Conservation (phyloP, 1,140 invertebrate genomes). For the Glomeris maerens region DNA sequence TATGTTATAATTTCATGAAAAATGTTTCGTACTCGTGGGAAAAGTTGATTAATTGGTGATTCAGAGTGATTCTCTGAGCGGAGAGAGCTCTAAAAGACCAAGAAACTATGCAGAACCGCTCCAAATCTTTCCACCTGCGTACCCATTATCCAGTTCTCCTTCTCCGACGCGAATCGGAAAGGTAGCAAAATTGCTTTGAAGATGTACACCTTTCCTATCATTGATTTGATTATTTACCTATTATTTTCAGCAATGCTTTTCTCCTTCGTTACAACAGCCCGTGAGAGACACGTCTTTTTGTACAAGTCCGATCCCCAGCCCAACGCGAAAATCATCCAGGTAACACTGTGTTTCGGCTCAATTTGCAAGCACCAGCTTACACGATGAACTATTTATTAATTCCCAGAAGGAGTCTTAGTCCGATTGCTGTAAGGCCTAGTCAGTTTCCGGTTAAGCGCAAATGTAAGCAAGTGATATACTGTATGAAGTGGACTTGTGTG, state of each 20-base stretch:
- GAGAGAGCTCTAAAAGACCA: slow-evolving; percentile 16
- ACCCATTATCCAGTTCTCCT: slow-evolving; percentile 43
- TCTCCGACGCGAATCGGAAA: slow-evolving; percentile 40
- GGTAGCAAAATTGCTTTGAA: slow-evolving; percentile 13
- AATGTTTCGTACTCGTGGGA: neutral
- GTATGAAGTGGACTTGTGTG: neutral
- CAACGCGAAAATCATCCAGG: slow-evolving; percentile 58
- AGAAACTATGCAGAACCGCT: slow-evolving; percentile 30
- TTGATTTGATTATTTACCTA: slow-evolving; percentile 23
- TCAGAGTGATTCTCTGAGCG: neutral
- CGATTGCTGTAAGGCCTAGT: slow-evolving; percentile 61
- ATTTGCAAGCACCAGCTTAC: neutral
- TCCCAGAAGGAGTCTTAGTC: slow-evolving; percentile 52
- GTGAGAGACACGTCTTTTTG: slow-evolving; percentile 45
- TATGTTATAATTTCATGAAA: neutral
- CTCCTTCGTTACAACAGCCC: slow-evolving; percentile 41
- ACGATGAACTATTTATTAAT: slow-evolving; percentile 3
- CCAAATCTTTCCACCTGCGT: slow-evolving; percentile 31
- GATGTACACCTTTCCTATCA: neutral
- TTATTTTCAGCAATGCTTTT: slow-evolving; percentile 45
- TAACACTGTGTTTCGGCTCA: neutral
- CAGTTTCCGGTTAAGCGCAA: slow-evolving; percentile 60
- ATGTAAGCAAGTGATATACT: slow-evolving; percentile 50
- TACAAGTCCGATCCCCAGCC: slow-evolving; percentile 48
- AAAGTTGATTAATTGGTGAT: neutral